phyloP scores from a whole-genome alignment of 1,140 invertebrate species.

The Lordiphosa collinella region DNA sequence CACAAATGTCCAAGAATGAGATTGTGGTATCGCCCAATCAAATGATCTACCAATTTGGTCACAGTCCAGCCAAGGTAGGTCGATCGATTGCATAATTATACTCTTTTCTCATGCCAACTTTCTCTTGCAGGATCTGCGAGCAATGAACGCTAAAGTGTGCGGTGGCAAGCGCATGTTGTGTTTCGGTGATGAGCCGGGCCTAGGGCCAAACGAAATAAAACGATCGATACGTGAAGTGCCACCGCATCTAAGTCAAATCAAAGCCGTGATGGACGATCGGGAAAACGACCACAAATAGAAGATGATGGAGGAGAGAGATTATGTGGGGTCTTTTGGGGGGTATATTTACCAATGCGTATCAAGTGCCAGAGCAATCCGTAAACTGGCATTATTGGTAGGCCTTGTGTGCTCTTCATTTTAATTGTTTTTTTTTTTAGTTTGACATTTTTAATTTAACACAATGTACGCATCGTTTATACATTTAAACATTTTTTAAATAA shows the following conservation, averaged over 20 bases:
- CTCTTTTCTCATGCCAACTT: not conserved
- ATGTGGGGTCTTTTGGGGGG: not conserved
- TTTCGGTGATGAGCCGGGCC: slow-evolving; percentile 38
- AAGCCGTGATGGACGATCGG: slow-evolving; percentile 19
- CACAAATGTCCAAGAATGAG: slow-evolving; percentile 83
- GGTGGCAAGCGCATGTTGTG: slow-evolving; percentile 53
- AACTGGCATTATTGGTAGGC: not conserved
- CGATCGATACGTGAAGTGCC: slow-evolving; percentile 25
- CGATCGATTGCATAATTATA: not conserved
- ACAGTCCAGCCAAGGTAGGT: slow-evolving; percentile 93
- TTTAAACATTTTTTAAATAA: slow-evolving; percentile 12
- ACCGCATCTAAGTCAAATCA: slow-evolving; percentile 13
- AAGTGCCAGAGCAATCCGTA: no score
- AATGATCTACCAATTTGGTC: slow-evolving; percentile 91
- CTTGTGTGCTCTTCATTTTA: slow-evolving; percentile 27
- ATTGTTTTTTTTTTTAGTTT: slow-evolving; percentile 40
- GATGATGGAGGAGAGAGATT: not conserved
- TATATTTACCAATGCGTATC: not conserved
- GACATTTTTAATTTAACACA: slow-evolving; percentile 33
- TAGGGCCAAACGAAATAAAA: slow-evolving; percentile 26
- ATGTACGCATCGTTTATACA: slow-evolving; percentile 8
- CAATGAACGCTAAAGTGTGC: slow-evolving; percentile 60
- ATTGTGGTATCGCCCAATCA: slow-evolving; percentile 80
- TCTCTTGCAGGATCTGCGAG: slow-evolving; percentile 37
- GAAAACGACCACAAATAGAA: slow-evolving; percentile 8